Base-by-base conservation (phyloP, 2,797 vertebrate species). In the Gymnothorax javanicus region DNA sequence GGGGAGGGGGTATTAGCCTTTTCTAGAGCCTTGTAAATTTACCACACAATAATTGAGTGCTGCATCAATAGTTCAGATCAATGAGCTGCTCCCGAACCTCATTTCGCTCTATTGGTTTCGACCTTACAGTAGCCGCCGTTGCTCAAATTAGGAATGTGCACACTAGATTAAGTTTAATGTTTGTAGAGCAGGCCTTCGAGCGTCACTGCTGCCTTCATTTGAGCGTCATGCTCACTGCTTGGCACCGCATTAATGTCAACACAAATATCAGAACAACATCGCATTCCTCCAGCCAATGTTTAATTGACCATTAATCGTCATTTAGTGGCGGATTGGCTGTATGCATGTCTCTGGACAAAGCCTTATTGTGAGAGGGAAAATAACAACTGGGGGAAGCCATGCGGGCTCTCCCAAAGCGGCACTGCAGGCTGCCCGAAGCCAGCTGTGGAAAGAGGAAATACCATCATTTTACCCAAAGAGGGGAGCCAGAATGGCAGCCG, bases 11-110 rank as follows among this genome's bases (percentile, higher is more conserved):
- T 6, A 50, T 43, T 75, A 77, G 23, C 84, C 73, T 90, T 87
- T 88, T 86, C 82, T 67, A 60, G 64, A 52, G 86, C 85, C 90
- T 90, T 88, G 90, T 93, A 89, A 90, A 92, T 90, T 87, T 81
- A 77, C 87, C 81, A 82, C 25, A 87, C 87, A 86, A 89, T 91
- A 91, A 92, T 89, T 89, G 89, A 92, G 86, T 89, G 86, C 83
- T 91, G 86, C 82, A 89, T 91, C 92, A 91, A 91, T 92, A 86
- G 71, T 84, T 84, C 75, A 87, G 88, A 92, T 94, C 93, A 91
- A 90, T 93, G 79, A 43, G 25, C 83, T 85, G 84, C 58, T 83
- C 69, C 87, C 88, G 64, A 83, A 91, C 83, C 88, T 81, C 59
- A 57, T 91, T 82, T 91, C 86, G 88, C 89, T 89, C n/a, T 1